Base-by-base conservation (phyloP, 2,113 vertebrate genomes). In the Chaetodon trifascialis region DNA sequence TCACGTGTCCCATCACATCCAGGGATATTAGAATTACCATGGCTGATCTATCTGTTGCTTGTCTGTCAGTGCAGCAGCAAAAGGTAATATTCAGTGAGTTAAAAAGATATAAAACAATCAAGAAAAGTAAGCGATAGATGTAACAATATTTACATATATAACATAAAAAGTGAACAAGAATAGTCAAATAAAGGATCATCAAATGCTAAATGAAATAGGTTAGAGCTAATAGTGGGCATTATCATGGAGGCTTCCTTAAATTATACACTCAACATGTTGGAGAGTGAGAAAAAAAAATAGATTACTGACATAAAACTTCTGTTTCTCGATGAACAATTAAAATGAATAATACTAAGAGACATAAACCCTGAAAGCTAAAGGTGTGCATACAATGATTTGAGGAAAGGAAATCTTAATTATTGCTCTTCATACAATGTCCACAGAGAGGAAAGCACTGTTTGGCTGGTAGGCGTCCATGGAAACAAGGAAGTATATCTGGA, bases 61-160 rank as follows among this genome's bases (percentile, higher is more conserved):
- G n/a, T n/a, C 16, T 19, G 19, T 80, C 83, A 75, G 55, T 42
- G 58, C 51, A 68, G 72, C 25, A 77, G 67, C 42, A 51, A 25
- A 64, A 78, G 2, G 12, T 25, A 2, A 67, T 1, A 44, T 40
- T 68, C 16, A 62, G 23, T 0, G 0, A 47, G 14, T 25, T 73
- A 17, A 30, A 63, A 23, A 52, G 4, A 17, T 23, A 42, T 8
- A 51, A 62, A 52, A 12, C 55, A 4, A 34, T 30, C 25, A 38
- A 49, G 34, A 69, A 12, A 54, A 54, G 40, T 3, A n/a, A 34
- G 54, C 1, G 25, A 71, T n/a, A 73, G 76, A 66, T 34, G 60
- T 19, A 62, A 76, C 30, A 63, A 36, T 47, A 21, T 52, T 44
- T 63, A 79, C 47, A 63, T 16, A 55, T 16, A 44, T 6, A 66